A percentile compares a stretch with the other conserved stretches of the same genome.
Conservation (phyloP, 1,140 invertebrate species). For the Atta colombica region DNA sequence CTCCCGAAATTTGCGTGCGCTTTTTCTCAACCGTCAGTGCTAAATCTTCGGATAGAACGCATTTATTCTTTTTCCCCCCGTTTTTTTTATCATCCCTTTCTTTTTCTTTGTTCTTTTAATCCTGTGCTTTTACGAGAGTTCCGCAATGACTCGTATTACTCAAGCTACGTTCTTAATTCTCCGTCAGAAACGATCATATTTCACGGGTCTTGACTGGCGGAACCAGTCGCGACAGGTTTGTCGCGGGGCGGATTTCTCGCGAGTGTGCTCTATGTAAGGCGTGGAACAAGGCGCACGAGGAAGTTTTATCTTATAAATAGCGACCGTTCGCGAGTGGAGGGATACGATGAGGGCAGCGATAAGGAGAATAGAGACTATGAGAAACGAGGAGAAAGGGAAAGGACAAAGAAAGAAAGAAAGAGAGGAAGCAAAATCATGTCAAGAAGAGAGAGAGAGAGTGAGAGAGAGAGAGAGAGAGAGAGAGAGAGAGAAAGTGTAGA, state of each 20-base stretch:
- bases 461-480: neutral
- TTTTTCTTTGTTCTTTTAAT: conserved; percentile 21
- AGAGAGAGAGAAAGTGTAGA: conserved; percentile 45
- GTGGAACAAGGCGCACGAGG: conserved; percentile 26
- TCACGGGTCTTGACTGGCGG: conserved; percentile 68
- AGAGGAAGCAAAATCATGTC: conserved; percentile 33
- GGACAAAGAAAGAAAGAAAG: conserved; percentile 26
- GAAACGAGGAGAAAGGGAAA: conserved; percentile 51
- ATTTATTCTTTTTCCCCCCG: neutral
- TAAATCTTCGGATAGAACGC: conserved; percentile 9
- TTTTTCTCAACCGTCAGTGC: conserved; percentile 8
- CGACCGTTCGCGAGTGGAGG: neutral
- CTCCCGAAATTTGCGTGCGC: conserved; percentile 44
- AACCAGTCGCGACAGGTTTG: conserved; percentile 68
- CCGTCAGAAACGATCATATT: conserved; percentile 68
- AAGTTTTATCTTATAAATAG: conserved; percentile 61
- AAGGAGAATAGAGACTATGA: conserved; percentile 65
- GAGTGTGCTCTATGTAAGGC: conserved; percentile 53
- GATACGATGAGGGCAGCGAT: conserved; percentile 41
- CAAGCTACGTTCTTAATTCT: conserved; percentile 67
- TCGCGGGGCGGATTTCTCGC: conserved; percentile 57
- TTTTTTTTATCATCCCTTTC: too few relatives aligned
- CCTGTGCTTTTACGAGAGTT: conserved; percentile 15
- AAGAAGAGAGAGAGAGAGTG: neutral
- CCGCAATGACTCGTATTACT: conserved; percentile 56